Conservation (phyloP, 2,888 invertebrate species). For the Horisme vitalbata region DNA sequence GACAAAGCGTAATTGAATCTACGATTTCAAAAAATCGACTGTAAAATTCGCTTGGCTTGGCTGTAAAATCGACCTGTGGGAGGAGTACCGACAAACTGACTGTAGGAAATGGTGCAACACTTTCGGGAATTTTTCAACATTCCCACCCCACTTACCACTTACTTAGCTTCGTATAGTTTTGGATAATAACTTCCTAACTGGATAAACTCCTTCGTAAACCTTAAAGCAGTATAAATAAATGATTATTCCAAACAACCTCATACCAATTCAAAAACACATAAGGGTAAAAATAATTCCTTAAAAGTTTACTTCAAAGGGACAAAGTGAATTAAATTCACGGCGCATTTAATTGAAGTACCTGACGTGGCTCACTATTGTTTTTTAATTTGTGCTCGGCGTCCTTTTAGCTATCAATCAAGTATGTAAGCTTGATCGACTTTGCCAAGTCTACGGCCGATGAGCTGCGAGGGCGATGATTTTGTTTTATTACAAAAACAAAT, state of each 20-base stretch:
- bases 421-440: constrained; percentile 50
- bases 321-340: constrained; percentile 39
- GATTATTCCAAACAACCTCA: constrained; percentile 4
- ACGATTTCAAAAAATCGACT: no score
- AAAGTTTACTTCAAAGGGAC: constrained; percentile 26
- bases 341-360: constrained; percentile 58
- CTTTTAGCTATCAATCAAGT: constrained; percentile 74
- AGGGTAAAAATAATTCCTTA: constrained; percentile 17
- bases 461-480: constrained; percentile 11
- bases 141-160: no score
- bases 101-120: no score
- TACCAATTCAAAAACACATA: constrained; percentile 10
- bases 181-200: no score
- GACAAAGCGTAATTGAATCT: no score
- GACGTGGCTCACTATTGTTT: constrained; percentile 49
- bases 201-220: no score
- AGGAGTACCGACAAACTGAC: no score
- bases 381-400: constrained; percentile 67
- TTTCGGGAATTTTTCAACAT: no score
- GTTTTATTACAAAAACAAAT: constrained; percentile 6
- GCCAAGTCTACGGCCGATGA: constrained; percentile 31
- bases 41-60: no score
- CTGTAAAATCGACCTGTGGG: no score
- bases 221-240: neutral
- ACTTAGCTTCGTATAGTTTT: no score